Evolutionary conservation across 2,888 invertebrate genomes (phyloP).

Genomic region (Parnassius glacialis): DNA sequence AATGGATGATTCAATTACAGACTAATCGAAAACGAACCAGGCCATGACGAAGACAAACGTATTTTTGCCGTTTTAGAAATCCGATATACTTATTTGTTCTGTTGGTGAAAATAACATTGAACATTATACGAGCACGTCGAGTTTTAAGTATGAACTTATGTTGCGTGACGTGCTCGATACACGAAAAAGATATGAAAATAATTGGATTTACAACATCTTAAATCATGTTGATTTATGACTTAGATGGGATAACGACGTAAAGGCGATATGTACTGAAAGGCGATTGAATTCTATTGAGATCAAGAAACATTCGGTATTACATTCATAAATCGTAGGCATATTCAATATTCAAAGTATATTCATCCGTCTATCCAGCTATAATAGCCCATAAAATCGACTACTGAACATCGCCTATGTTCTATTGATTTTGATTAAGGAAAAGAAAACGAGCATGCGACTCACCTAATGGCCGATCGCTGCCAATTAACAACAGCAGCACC

Average conservation of each 20-base stretch:
- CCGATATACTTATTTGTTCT: conserved; percentile 8
- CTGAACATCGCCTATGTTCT: too few relatives aligned
- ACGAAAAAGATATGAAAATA: conserved; percentile 20
- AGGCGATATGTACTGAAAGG: conserved; percentile 2
- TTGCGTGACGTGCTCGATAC: conserved; percentile 25
- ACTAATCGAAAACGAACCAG: neutral
- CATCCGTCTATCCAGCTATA: too few relatives aligned
- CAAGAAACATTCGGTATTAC: neutral
- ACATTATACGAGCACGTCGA: conserved; percentile 5
- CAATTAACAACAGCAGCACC: too few relatives aligned
- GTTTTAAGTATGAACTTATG: conserved; percentile 12
- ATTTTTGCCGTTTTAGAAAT: conserved; percentile 16
- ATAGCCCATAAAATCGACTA: too few relatives aligned
- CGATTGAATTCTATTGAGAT: conserved; percentile 8
- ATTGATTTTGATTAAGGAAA: too few relatives aligned
- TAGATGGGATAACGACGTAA: conserved; percentile 12
- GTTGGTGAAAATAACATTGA: conserved; percentile 19
- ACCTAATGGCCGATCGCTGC: too few relatives aligned
- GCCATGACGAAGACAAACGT: conserved; percentile 2
- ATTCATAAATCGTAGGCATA: too few relatives aligned
- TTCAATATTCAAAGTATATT: too few relatives aligned
- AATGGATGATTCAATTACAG: conserved; percentile 11
- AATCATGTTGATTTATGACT: conserved; percentile 25
- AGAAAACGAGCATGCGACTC: too few relatives aligned
- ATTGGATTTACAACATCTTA: conserved; percentile 25